A percentile compares a stretch with the other conserved stretches of the same genome.
Evolutionary conservation across 1,140 invertebrate species (phyloP).

Genomic region (Capitella teleta): DNA sequence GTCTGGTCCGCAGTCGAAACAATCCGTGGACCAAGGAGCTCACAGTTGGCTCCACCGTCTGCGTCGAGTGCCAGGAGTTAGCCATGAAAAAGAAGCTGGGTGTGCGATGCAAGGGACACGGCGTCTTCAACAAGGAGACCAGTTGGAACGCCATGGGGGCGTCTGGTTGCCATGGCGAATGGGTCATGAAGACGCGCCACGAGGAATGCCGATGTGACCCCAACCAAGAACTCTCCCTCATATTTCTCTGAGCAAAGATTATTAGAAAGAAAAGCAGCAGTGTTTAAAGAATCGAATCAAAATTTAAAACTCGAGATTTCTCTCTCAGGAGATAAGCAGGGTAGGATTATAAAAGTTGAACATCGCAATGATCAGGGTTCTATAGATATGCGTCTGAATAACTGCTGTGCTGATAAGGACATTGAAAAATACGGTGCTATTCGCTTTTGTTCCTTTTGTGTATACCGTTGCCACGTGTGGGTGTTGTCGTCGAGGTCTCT

Average conservation of each 20-base stretch:
- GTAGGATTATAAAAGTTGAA: too few relatives aligned
- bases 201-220: slow-evolving; percentile 19
- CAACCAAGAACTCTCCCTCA: slow-evolving; percentile 11
- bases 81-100: slow-evolving; percentile 32
- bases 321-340: too few relatives aligned
- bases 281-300: too few relatives aligned
- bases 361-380: too few relatives aligned
- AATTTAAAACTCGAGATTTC: too few relatives aligned
- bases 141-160: slow-evolving; percentile 32
- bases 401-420: too few relatives aligned
- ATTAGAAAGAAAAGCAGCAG: too few relatives aligned
- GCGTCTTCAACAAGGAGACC: slow-evolving; percentile 22
- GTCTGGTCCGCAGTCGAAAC: not conserved
- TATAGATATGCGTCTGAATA: too few relatives aligned
- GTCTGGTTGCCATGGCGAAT: slow-evolving; percentile 30
- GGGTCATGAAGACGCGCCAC: slow-evolving; percentile 24
- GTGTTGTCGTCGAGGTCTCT: too few relatives aligned
- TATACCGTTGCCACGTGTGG: too few relatives aligned
- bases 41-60: slow-evolving; percentile 21
- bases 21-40: slow-evolving; percentile 23
- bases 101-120: slow-evolving; percentile 33
- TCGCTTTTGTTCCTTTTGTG: too few relatives aligned
- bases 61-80: slow-evolving; percentile 34
- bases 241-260: slow-evolving; percentile 4
- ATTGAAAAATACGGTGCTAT: too few relatives aligned